Evolutionary conservation across 2,797 vertebrate species (phyloP).

Genomic region (Chiroxiphia lanceolata): DNA sequence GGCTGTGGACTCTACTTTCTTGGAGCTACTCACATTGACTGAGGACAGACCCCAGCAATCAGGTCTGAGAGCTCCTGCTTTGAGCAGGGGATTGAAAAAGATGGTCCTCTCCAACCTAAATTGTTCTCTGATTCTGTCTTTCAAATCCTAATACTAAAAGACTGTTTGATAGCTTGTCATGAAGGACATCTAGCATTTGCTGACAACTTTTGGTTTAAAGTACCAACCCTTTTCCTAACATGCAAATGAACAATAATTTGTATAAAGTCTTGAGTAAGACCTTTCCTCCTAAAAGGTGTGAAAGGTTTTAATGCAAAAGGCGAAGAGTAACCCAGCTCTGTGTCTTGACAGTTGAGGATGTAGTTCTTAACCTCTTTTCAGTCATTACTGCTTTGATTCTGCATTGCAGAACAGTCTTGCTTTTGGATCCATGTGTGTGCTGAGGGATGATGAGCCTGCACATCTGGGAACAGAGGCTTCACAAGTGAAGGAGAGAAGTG

Average conservation of each 20-base stretch:
- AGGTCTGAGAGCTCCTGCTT: background rate
- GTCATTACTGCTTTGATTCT: background rate
- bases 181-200: background rate
- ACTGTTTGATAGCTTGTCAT: background rate
- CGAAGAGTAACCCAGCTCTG: background rate
- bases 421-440: constrained; percentile 10
- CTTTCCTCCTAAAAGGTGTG: background rate
- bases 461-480: constrained; percentile 41
- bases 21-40: background rate
- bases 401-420: constrained; percentile 24
- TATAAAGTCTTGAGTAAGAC: background rate
- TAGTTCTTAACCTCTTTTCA: background rate
- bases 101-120: background rate
- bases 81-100: background rate
- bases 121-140: background rate
- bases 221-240: background rate
- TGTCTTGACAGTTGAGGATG: background rate
- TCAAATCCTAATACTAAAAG: background rate
- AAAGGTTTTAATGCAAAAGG: background rate
- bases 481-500: constrained; percentile 18
- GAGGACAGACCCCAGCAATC: background rate
- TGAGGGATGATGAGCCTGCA: constrained; percentile 22
- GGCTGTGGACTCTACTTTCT: background rate
- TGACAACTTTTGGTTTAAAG: background rate
- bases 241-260: background rate